These are phyloP conservation scores for Mesaphorura yosii DNA, from an alignment of 1,140 invertebrate species.

Conservation along the genomic window DNA sequence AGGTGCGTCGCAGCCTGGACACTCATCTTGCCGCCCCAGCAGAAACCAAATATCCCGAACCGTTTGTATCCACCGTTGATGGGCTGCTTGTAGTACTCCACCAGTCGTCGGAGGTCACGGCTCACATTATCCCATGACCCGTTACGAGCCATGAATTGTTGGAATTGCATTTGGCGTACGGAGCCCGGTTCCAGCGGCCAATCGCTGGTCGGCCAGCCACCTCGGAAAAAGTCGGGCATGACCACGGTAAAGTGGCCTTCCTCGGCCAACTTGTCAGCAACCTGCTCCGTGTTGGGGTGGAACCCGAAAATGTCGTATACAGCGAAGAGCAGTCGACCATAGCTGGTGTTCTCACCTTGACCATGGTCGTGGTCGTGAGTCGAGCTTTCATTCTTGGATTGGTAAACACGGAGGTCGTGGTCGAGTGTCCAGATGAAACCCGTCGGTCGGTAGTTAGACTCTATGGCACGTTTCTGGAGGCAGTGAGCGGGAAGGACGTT, in stretches of 20 bases:
- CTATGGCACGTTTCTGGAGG: no score
- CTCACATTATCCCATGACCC: constrained; percentile 7
- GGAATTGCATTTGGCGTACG: not conserved
- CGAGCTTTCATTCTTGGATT: constrained; percentile 7
- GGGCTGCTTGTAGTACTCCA: constrained; percentile 14
- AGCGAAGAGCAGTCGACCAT: constrained; percentile 8
- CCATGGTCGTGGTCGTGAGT: no score
- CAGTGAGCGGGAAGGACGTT: no score
- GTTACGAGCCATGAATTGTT: not conserved
- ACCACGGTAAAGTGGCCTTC: constrained; percentile 4
- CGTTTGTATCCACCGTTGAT: not conserved
- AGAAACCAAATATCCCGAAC: constrained; percentile 27
- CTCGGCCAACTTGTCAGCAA: constrained; percentile 8
- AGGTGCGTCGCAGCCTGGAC: not conserved
- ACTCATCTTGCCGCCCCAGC: constrained; percentile 25
- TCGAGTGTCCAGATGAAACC: not conserved
- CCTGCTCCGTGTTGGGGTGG: constrained; percentile 12
- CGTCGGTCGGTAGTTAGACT: constrained; percentile 8
- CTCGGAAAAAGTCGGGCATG: constrained; percentile 18
- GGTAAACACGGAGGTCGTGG: constrained; percentile 8
- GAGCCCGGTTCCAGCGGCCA: constrained; percentile 7
- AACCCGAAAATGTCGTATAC: constrained; percentile 21
- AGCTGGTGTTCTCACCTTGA: no score
- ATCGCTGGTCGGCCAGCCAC: not conserved
- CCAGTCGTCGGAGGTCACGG: not conserved